Base-by-base conservation (phyloP, 2,113 vertebrate species). In the Stigmatopora nigra region DNA sequence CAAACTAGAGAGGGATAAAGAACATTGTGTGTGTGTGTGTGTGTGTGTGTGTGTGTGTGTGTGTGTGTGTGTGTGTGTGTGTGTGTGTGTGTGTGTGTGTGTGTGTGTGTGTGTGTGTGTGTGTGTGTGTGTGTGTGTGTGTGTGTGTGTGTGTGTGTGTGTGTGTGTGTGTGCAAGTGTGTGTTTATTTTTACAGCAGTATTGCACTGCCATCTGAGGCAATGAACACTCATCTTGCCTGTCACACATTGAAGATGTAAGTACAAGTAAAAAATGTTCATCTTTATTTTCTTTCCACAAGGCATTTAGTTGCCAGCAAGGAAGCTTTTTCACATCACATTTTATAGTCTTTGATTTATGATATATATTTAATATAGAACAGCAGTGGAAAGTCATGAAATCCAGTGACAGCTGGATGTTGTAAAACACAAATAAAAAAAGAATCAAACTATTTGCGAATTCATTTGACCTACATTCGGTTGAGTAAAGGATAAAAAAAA, bases 301-400 rank as follows among this genome's bases (percentile, higher is more conserved):
- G 74, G 15, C 56, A 46, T 77, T 70, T 61, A 69, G 72, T 73
- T 82, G 77, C 57, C 44, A n/a, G 61, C 45, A 49, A 63, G 60
- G 72, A 71, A 64, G 61, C 56, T 70, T 80, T 78, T 73, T 45
- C 1, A 67, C 71, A 70, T 78, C 53, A 70, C 62, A 64, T 70
- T 77, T 71, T 49, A 82, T 51, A 47, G 61, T 69, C 49, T 69
- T 61, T 49, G 62, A 11, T 67, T 75, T 77, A 56, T 79, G 82
- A 82, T 77, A 77, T 77, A 49, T 57, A 47, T 46, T 65, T 36
- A 55, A 74, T 80, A 77, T 77, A 78, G 72, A 74, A 62, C 14
- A 70, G 68, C 22, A 14, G 58, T 46, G 15, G 35, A 41, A 70
- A 63, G 67, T 71, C 72, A 41, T 41, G 38, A 41, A 41, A 41